These are phyloP conservation scores for Drosophila pegasa DNA, from an alignment of 2,888 invertebrate genomes.

Conservation along the genomic window DNA sequence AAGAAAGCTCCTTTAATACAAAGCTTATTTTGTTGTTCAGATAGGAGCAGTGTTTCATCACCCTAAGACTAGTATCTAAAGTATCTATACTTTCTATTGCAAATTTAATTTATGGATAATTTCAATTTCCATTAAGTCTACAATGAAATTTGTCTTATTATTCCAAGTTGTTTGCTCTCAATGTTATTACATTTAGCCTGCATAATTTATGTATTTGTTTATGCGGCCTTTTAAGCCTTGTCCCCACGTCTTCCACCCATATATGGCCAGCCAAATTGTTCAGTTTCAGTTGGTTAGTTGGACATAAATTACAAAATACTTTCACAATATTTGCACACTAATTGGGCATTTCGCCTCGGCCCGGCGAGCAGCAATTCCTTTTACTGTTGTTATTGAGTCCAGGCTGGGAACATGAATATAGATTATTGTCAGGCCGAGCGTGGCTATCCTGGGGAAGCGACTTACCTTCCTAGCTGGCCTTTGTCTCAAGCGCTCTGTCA, in stretches of 20 bases:
- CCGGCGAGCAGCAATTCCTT: constrained; percentile 43
- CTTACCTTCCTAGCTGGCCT: constrained; percentile 5
- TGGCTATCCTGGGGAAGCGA: constrained; percentile 2
- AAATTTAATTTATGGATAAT: no score
- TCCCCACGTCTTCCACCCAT: not conserved
- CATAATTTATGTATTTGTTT: constrained; percentile 23
- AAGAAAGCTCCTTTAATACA: not conserved
- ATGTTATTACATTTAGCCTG: constrained; percentile 14
- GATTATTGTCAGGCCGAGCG: constrained; percentile 61
- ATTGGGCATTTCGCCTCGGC: constrained; percentile 65
- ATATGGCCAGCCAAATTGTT: constrained; percentile 8
- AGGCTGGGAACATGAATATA: constrained; percentile 68
- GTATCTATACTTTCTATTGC: no score
- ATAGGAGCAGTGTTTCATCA: not conserved
- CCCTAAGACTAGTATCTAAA: no score
- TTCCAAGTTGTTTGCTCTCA: not conserved
- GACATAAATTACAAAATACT: constrained; percentile 58
- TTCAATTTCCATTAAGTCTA: not conserved
- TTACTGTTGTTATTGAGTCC: constrained; percentile 28
- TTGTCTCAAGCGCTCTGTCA: constrained; percentile 74
- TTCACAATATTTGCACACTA: constrained; percentile 76
- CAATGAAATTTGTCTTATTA: not conserved
- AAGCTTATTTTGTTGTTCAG: not conserved
- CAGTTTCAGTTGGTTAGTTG: constrained; percentile 16
- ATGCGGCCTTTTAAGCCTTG: not conserved